Conservation (phyloP, 2,113 vertebrate genomes). For the Dissostichus mawsoni region DNA sequence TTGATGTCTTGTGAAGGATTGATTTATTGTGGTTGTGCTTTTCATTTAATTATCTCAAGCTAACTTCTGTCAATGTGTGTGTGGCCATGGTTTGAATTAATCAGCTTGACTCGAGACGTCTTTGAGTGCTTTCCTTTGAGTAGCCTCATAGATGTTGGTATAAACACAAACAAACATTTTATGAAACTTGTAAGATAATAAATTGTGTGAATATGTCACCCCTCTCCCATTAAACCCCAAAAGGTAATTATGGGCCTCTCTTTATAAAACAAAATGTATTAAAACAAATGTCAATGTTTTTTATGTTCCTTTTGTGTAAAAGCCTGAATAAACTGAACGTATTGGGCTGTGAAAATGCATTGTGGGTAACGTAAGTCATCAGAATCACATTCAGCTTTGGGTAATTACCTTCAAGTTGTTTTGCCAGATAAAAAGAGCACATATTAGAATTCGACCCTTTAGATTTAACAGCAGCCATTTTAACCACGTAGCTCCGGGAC, state of each 20-base stretch:
- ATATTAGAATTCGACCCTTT: conserved; percentile 36
- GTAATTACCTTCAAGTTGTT: conserved; percentile 50
- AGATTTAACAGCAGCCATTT: conserved; percentile 43
- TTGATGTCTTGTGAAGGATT: background rate
- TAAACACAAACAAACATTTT: too few relatives aligned
- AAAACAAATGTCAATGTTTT: background rate
- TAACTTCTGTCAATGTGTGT: too few relatives aligned
- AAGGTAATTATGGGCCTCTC: too few relatives aligned
- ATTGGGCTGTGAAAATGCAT: conserved; percentile 28
- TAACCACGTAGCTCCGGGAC: conserved; percentile 11
- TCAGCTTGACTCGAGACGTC: too few relatives aligned
- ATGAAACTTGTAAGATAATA: too few relatives aligned
- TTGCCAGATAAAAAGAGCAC: conserved; percentile 55
- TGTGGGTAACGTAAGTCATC: conserved; percentile 13
- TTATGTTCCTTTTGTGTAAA: background rate
- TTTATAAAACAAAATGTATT: too few relatives aligned
- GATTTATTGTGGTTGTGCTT: background rate
- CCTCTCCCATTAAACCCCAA: too few relatives aligned
- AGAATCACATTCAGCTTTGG: conserved; percentile 7
- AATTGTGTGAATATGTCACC: too few relatives aligned
- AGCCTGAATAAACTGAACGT: background rate
- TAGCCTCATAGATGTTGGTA: too few relatives aligned
- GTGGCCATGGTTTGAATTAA: too few relatives aligned
- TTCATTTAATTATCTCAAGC: conserved; percentile 6
- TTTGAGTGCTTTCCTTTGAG: too few relatives aligned